These are phyloP conservation scores for Aporophyla nigra DNA, from an alignment of 2,888 invertebrate genomes.

Conservation along the genomic window DNA sequence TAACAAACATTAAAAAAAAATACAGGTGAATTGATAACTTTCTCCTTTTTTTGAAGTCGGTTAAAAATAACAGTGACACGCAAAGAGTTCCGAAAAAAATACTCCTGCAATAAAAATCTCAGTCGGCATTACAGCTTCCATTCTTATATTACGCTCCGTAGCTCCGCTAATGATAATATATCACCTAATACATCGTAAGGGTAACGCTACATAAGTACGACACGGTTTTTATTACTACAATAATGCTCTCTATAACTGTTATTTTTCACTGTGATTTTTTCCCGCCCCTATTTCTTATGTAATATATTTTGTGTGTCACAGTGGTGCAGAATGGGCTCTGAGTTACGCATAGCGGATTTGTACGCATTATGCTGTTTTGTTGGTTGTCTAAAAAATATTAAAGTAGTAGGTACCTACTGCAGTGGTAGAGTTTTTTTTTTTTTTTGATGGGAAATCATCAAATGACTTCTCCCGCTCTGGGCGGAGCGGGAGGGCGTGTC, in stretches of 20 bases:
- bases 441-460: too few relatives aligned
- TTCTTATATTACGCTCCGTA: conserved; percentile 54
- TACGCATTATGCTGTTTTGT: conserved; percentile 3
- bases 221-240: conserved; percentile 60
- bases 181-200: conserved; percentile 51
- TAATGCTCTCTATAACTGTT: conserved; percentile 60
- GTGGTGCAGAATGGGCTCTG: background rate
- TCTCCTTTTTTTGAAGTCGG: too few relatives aligned
- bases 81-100: conserved; percentile 29
- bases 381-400: background rate
- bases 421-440: background rate
- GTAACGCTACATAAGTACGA: conserved; percentile 46
- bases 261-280: conserved; percentile 60
- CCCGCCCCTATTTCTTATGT: conserved; percentile 39
- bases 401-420: too few relatives aligned
- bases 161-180: conserved; percentile 61
- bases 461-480: too few relatives aligned
- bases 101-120: conserved; percentile 46
- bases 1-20: too few relatives aligned
- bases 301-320: conserved; percentile 15
- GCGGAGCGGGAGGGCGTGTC: too few relatives aligned
- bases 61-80: conserved; percentile 20
- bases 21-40: too few relatives aligned
- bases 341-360: background rate
- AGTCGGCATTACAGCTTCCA: conserved; percentile 32